Base-by-base conservation (phyloP, 2,888 invertebrate species). In the Limnephilus auricula region DNA sequence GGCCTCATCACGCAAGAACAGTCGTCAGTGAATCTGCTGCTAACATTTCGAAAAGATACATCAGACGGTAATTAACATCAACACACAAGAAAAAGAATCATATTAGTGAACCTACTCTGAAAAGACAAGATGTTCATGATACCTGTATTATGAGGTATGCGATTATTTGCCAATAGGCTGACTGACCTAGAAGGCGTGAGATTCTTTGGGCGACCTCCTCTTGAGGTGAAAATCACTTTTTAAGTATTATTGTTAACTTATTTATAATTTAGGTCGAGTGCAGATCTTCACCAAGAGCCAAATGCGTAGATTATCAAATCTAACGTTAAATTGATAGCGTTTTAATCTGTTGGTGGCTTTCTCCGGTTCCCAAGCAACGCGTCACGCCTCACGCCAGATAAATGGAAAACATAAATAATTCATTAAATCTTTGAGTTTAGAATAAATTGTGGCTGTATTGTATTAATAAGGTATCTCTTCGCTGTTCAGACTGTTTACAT, bases 131-230 rank as follows among this genome's bases (percentile, higher is more conserved):
- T 9, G 65, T 65, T 65, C n/a, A 65, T 9, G 65, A 65, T n/a
- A 65, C 65, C 65, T 65, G 65, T 65, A 65, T 65, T n/a, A 65
- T 65, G 65, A 65, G 65, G 25, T 65, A 65, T 65, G 65, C n/a
- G 65, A 25, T 65, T 65, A 65, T 65, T 65, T 65, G 65, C 65
- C 65, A 65, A 65, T 65, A 65, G 13, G 4, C 34, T 32, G 45
- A 65, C 32, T 65, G 87, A 88, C 87, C 87, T 88, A 88, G 87
- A 88, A 88, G 87, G 34, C 87, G 87, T 88, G 87, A 34, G 87
- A 88, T 30, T 25, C 9, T 78, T 83, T 5, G 37, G n/a, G 78
- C 79, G 79, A 79, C 87, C 87, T 88, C 87, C 31, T n/a, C 87
- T 37, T n/a, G 65, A 78, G 87, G 87, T 78, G 87, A 88, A 88